Conservation (phyloP, 1,140 invertebrate genomes). For the Drosophila funebris region DNA sequence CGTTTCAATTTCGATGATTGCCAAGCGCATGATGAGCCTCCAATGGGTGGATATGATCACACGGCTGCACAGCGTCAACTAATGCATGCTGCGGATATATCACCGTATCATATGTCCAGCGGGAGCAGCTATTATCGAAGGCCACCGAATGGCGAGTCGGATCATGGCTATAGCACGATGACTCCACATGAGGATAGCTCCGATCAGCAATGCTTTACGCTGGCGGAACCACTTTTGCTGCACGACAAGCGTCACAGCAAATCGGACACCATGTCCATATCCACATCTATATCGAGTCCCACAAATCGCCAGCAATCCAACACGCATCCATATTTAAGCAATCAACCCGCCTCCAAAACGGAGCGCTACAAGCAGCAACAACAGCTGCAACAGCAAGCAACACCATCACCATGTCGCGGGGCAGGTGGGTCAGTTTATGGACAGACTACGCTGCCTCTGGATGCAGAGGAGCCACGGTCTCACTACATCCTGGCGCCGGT, state of each 20-base stretch:
- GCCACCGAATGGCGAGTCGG: slow-evolving; percentile 93
- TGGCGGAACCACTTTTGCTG: slow-evolving; percentile 86
- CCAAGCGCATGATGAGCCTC: slow-evolving; percentile 75
- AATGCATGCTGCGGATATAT: slow-evolving; percentile 87
- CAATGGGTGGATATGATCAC: slow-evolving; percentile 74
- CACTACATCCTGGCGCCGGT: slow-evolving; percentile 91
- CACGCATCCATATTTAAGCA: slow-evolving; percentile 60
- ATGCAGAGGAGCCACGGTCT: slow-evolving; percentile 36
- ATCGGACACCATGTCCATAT: slow-evolving; percentile 87
- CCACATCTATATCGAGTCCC: slow-evolving; percentile 85
- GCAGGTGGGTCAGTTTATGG: slow-evolving; percentile 67
- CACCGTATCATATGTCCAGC: slow-evolving; percentile 94
- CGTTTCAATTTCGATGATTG: slow-evolving; percentile 82
- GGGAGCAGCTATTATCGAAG: slow-evolving; percentile 88
- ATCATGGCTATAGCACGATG: slow-evolving; percentile 98
- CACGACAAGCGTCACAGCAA: slow-evolving; percentile 85
- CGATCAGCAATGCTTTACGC: slow-evolving; percentile 90
- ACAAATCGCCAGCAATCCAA: slow-evolving; percentile 76
- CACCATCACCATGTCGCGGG: slow-evolving; percentile 58
- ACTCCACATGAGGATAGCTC: slow-evolving; percentile 94
- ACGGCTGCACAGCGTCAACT: slow-evolving; percentile 73
- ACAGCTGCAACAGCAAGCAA: slow-evolving; percentile 45
- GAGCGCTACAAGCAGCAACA: slow-evolving; percentile 82
- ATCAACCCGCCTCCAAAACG: slow-evolving; percentile 68
- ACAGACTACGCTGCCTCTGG: slow-evolving; percentile 73